phyloP scores from a whole-genome alignment of 1,140 invertebrate genomes.

The Bombus terrestris region DNA sequence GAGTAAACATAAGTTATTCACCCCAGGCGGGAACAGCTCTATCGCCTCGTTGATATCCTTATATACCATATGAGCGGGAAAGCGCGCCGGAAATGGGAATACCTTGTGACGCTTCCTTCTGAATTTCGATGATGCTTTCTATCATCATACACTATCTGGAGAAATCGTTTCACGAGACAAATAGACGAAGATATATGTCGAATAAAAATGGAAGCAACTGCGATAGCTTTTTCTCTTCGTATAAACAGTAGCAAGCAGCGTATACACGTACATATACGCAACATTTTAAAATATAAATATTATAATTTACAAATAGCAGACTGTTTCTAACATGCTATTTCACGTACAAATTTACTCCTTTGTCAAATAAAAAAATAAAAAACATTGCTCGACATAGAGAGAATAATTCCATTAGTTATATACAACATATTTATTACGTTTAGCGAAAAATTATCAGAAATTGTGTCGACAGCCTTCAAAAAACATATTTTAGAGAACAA shows the following conservation, averaged over 20 bases:
- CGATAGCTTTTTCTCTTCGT: constrained; percentile 15
- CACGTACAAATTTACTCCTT: no score
- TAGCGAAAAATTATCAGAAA: no score
- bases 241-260: background rate
- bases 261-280: no score
- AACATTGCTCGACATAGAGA: no score
- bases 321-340: background rate
- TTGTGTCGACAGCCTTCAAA: no score
- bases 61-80: constrained; percentile 76
- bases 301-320: background rate
- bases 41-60: constrained; percentile 71
- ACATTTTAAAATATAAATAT: background rate
- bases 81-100: constrained; percentile 76
- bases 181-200: constrained; percentile 59
- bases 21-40: constrained; percentile 67
- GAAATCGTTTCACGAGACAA: constrained; percentile 63
- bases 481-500: no score
- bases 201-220: constrained; percentile 50
- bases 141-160: constrained; percentile 60
- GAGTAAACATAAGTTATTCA: constrained; percentile 79
- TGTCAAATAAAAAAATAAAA: no score
- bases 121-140: constrained; percentile 74
- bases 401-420: no score
- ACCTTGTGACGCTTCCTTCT: constrained; percentile 76
- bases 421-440: no score